Base-by-base conservation (phyloP, 2,113 vertebrate genomes). In the Riparia riparia region DNA sequence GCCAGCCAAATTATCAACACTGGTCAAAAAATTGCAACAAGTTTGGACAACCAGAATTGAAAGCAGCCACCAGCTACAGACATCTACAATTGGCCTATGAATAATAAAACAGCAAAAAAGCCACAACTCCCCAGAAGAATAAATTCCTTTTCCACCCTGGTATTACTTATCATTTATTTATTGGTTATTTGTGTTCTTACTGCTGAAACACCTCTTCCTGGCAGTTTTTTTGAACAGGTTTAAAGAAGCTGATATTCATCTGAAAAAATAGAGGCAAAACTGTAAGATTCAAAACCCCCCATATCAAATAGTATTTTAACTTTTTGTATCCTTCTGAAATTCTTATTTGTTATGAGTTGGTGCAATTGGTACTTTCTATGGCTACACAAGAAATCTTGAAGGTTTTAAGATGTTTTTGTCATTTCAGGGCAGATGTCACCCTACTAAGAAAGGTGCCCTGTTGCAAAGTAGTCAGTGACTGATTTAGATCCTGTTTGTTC, bases 161-260 rank as follows among this genome's bases (percentile, higher is more conserved):
- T 60, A 83, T 74, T 64, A 60, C 17, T 84, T 58, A 56, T 91
- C 1, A 73, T 73, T 74, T 91, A 72, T 92, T 95, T 90, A 73
- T 53, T 28, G 18, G 17, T 68, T 31, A 91, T 61, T 90, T 91
- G 69, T 68, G 41, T 82, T 89, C 25, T 31, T 81, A 61, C 25
- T 91, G 89, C 69, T 44, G 87, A 91, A 96, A 94, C 14, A 58
- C 20, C 45, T 64, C 6, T 89, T 64, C 39, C 79, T 95, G 37
- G 78, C 70, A 96, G 71, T 77, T 82, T 89, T 37, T 51, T 74
- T 47, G 65, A 56, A 64, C 3, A 54, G 12, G 31, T 54, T 91
- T 92, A 66, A 78, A 91, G 66, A 82, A 76, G 17, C 12, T 90
- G 66, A 61, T 74, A 49, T 76, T 84, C 28, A 7, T 21, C 45